A percentile compares a stretch with the other conserved stretches of the same genome.
phyloP scores from a whole-genome alignment of 2,113 vertebrate genomes.

The Dascyllus trimaculatus region DNA sequence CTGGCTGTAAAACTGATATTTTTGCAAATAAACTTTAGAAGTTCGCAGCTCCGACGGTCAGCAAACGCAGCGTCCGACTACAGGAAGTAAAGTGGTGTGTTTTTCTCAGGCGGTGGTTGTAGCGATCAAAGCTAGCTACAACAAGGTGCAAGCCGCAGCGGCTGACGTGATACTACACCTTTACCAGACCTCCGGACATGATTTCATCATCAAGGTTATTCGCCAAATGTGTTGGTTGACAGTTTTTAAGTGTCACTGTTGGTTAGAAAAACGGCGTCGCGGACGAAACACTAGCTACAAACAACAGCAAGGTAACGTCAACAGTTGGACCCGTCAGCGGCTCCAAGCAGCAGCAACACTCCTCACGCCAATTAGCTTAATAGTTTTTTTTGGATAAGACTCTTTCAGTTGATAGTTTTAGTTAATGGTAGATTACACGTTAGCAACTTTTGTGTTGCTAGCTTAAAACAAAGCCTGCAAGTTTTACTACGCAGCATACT shows the following conservation, averaged over 20 bases:
- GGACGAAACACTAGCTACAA: constrained; percentile 50
- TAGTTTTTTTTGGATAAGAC: background rate
- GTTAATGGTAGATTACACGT: background rate
- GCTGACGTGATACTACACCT: background rate
- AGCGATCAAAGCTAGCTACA: constrained; percentile 56
- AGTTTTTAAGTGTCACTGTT: background rate
- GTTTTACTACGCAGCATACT: background rate
- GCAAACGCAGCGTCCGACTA: constrained; percentile 49
- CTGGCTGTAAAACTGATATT: too few species aligned
- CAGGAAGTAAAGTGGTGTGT: constrained; percentile 62
- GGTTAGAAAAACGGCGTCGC: constrained; percentile 23
- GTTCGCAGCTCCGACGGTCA: background rate
- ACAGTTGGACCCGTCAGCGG: background rate
- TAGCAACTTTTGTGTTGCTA: background rate
- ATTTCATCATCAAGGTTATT: background rate
- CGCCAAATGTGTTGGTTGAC: constrained; percentile 27
- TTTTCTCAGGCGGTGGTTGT: constrained; percentile 14
- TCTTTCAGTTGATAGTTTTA: background rate
- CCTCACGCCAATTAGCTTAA: constrained; percentile 3
- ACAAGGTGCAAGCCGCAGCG: background rate
- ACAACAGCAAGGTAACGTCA: constrained; percentile 66
- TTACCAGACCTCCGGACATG: background rate
- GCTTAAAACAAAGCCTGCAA: background rate
- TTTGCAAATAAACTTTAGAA: background rate
- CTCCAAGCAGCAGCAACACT: background rate